Base-by-base conservation (phyloP, 2,888 invertebrate species). In the Synergus umbraculus region DNA sequence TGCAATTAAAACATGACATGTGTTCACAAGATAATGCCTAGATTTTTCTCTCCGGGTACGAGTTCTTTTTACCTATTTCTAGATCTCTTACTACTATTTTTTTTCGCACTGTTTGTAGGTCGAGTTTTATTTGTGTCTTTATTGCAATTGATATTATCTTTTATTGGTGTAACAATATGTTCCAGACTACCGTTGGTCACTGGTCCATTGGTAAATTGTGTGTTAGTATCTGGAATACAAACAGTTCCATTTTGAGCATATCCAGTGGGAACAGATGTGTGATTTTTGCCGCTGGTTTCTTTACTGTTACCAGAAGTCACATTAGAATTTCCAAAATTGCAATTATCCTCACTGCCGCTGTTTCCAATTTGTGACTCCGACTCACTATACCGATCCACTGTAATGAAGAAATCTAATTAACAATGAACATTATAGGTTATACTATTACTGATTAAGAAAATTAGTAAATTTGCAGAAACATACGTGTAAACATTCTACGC, bases 361-460 rank as follows among this genome's bases (percentile, higher is more conserved):
- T 93, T 93, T 69, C 93, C 93, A 80, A 92, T 96, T 91, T 97
- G 96, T 15, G 97, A 97, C 93, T 97, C 97, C 65, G 97, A 96
- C 93, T 97, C 97, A 92, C 97, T 97, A 90, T 96, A 96, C 88
- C 96, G 94, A 91, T 97, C 97, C 93, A 95, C 96, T 96, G 91
- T 80, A 93, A 93, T 90, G 81, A 90, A 87, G 83, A 83, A 83
- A 83, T 84, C 79, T 81, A 79, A 85, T 89, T 89, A 88, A 86
- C 85, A 43, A 41, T 8, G 18, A 60, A n/a, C 22, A 22, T 22
- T 22, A 22, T 22, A 22, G 22, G 22, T 1, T 22, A 22, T 22
- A 22, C 22, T 22, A 22, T 22, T 22, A 22, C 22, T 22, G 22
- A 22, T 22, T 22, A 22, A 22, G 22, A 22, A 0, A 22, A 22